Conservation (phyloP, 2,888 invertebrate genomes). For the Limnephilus marmoratus region DNA sequence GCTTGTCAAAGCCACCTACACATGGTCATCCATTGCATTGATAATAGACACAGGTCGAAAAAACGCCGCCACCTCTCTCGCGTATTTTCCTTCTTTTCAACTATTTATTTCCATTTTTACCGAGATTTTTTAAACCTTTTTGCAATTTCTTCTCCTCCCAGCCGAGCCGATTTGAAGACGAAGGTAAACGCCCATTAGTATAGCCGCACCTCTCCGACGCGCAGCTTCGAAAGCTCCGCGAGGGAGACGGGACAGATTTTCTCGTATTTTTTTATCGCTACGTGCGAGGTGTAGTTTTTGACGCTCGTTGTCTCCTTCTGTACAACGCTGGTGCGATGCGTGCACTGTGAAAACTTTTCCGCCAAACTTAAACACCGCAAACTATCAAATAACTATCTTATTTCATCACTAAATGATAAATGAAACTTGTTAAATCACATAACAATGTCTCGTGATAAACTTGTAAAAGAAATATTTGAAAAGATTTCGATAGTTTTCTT, state of each 20-base stretch:
- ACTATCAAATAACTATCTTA: neutral
- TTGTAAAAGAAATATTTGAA: neutral
- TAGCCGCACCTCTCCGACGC: conserved; percentile 74
- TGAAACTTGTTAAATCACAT: neutral
- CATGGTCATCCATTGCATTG: conserved; percentile 52
- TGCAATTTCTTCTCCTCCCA: conserved; percentile 66
- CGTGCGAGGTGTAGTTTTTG: conserved; percentile 52
- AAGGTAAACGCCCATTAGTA: conserved; percentile 67
- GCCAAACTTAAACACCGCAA: conserved; percentile 40
- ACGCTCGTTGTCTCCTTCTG: conserved; percentile 57
- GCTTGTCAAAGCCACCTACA: conserved; percentile 35
- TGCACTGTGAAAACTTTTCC: conserved; percentile 53
- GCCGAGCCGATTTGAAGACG: conserved; percentile 55
- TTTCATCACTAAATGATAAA: neutral
- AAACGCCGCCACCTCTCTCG: conserved; percentile 58
- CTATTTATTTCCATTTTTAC: conserved; percentile 65
- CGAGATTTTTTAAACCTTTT: conserved; percentile 60
- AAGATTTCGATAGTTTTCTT: conserved; percentile 42
- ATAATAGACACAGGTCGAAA: conserved; percentile 59
- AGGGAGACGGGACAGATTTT: conserved; percentile 71
- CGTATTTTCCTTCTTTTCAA: conserved; percentile 65
- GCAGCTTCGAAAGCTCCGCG: conserved; percentile 70
- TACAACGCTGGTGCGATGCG: conserved; percentile 43
- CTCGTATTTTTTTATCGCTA: conserved; percentile 61
- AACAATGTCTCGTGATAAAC: neutral